A percentile compares a stretch with the other conserved stretches of the same genome.
Conservation (phyloP, 2,888 invertebrate genomes). For the Lagria hirta region DNA sequence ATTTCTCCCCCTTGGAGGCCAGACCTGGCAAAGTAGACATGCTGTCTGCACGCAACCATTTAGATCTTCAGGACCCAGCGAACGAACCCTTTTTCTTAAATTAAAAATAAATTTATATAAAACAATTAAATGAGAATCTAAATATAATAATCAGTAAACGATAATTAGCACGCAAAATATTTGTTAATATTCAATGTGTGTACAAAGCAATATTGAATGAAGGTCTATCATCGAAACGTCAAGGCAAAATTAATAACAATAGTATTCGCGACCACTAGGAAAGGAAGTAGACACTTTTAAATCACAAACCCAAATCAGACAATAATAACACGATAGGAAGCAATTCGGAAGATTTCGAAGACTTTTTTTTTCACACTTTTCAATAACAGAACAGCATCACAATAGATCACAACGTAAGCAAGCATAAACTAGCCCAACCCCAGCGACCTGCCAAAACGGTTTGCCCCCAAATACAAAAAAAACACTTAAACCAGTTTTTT, state of each 20-base stretch:
- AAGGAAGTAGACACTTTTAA: constrained; percentile 4
- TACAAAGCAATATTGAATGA: constrained; percentile 12
- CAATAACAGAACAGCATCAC: constrained; percentile 10
- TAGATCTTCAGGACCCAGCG: constrained; percentile 76
- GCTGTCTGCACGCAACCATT: constrained; percentile 94
- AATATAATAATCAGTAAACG: neutral
- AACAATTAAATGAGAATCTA: constrained; percentile 1
- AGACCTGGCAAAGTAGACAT: constrained; percentile 95
- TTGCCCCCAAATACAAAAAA: neutral
- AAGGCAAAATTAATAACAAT: constrained; percentile 12
- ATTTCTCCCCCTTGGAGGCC: constrained; percentile 82
- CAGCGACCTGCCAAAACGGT: constrained; percentile 37
- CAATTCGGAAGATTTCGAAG: neutral
- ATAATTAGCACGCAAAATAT: constrained; percentile 9
- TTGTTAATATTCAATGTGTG: constrained; percentile 15
- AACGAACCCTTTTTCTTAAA: constrained; percentile 71
- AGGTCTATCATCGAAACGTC: constrained; percentile 14
- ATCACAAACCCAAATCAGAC: neutral
- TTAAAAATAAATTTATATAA: constrained; percentile 23
- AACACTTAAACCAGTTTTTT: too few relatives aligned
- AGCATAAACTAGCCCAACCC: constrained; percentile 41
- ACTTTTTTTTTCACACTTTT: neutral
- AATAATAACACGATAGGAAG: neutral
- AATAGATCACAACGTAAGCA: constrained; percentile 42
- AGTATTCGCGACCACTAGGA: constrained; percentile 5